Evolutionary conservation across 2,113 vertebrate species (phyloP).

Genomic region (Thamnaconus septentrionalis): DNA sequence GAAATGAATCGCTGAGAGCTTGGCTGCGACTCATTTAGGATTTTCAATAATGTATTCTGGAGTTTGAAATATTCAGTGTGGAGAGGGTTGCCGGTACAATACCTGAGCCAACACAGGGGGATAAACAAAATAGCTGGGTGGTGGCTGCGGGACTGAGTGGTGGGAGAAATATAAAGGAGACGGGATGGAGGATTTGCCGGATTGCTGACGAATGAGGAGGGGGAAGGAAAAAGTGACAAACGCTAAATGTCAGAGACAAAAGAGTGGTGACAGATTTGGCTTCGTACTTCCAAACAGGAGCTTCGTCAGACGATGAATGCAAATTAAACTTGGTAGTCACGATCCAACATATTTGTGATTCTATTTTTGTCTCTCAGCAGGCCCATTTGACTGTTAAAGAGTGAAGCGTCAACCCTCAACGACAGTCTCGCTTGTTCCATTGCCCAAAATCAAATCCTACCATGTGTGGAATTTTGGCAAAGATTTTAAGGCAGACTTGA

Average conservation of each 20-base stretch:
- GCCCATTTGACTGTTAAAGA: too few relatives aligned
- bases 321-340: too few relatives aligned
- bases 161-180: slow-evolving; percentile 13
- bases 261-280: too few relatives aligned
- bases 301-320: too few relatives aligned
- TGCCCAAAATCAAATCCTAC: too few relatives aligned
- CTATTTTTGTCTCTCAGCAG: too few relatives aligned
- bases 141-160: slow-evolving; percentile 4
- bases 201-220: background rate
- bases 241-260: slow-evolving; percentile 5
- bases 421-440: too few relatives aligned
- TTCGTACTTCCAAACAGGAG: too few relatives aligned
- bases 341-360: too few relatives aligned
- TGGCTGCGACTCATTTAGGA: slow-evolving; percentile 59
- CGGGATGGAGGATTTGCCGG: background rate
- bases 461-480: too few relatives aligned
- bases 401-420: too few relatives aligned
- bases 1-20: slow-evolving; percentile 63
- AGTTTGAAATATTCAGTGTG: slow-evolving; percentile 73
- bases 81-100: slow-evolving; percentile 40
- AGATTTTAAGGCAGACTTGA: too few relatives aligned
- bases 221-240: background rate
- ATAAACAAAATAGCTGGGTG: slow-evolving; percentile 60
- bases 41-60: slow-evolving; percentile 76
- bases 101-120: slow-evolving; percentile 16